These are phyloP conservation scores for Stenoptilia bipunctidactyla DNA, from an alignment of 2,888 invertebrate genomes.

Conservation along the genomic window DNA sequence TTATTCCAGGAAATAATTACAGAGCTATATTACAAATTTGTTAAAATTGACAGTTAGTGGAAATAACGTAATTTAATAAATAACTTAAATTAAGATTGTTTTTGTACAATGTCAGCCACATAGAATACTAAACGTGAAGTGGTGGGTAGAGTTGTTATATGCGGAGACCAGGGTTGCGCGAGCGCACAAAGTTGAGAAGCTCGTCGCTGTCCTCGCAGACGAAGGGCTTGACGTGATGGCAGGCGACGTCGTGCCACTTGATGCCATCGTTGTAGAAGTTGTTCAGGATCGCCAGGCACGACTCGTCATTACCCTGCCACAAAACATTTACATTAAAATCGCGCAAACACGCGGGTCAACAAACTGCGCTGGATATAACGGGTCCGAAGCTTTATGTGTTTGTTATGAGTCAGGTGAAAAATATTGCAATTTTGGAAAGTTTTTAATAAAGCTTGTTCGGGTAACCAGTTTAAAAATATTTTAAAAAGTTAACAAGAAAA, in stretches of 20 bases:
- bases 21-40: slow-evolving; percentile 16
- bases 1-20: background rate
- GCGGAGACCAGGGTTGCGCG: slow-evolving; percentile 88
- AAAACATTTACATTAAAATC: background rate
- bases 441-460: no score
- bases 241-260: slow-evolving; percentile 90
- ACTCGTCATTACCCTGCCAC: slow-evolving; percentile 87
- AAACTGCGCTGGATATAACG: background rate
- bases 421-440: background rate
- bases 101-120: slow-evolving; percentile 64
- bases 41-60: slow-evolving; percentile 23
- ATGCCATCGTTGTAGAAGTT: slow-evolving; percentile 92
- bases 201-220: slow-evolving; percentile 94
- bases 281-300: slow-evolving; percentile 89
- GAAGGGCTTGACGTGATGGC: slow-evolving; percentile 88
- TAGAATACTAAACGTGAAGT: slow-evolving; percentile 28
- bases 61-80: no score
- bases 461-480: no score
- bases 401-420: background rate
- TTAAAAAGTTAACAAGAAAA: no score
- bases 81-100: slow-evolving; percentile 52
- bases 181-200: slow-evolving; percentile 89
- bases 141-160: slow-evolving; percentile 56
- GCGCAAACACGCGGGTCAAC: background rate
- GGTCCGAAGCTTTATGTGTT: background rate